These are phyloP conservation scores for Leptopterna dolabrata DNA, from an alignment of 2,888 invertebrate species.

Conservation along the genomic window DNA sequence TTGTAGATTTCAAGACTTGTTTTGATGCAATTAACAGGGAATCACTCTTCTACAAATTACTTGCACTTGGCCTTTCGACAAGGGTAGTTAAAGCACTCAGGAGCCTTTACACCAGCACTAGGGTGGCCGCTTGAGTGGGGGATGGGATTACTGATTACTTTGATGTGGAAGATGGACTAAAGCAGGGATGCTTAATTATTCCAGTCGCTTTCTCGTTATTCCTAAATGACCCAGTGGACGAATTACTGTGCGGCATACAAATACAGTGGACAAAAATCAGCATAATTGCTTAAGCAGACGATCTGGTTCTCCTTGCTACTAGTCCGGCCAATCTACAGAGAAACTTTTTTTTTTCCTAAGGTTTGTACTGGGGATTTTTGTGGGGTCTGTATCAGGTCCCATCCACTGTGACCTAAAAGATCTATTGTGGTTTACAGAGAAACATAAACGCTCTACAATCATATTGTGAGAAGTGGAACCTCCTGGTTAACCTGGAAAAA, in stretches of 20 bases:
- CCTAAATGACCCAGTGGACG: slow-evolving; percentile 13
- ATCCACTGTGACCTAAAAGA: too few relatives aligned
- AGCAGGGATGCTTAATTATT: slow-evolving; percentile 24
- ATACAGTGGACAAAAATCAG: neutral
- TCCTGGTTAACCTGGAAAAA: slow-evolving; percentile 39
- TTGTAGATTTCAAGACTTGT: neutral
- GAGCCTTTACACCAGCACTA: neutral
- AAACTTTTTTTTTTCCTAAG: neutral
- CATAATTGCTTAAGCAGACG: slow-evolving; percentile 25
- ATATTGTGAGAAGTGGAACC: slow-evolving; percentile 19
- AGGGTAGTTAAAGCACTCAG: neutral
- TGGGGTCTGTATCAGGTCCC: too few relatives aligned
- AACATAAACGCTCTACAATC: neutral
- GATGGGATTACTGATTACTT: slow-evolving; percentile 12
- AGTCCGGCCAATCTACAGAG: neutral
- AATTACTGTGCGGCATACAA: slow-evolving; percentile 5
- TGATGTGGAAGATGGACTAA: slow-evolving; percentile 2
- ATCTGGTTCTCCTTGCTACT: slow-evolving; percentile 31
- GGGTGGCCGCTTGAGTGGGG: slow-evolving; percentile 20
- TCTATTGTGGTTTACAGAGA: neutral
- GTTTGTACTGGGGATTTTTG: too few relatives aligned
- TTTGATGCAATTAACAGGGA: slow-evolving; percentile 12
- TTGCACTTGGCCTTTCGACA: neutral
- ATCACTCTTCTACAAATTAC: slow-evolving; percentile 30
- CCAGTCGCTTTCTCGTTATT: slow-evolving; percentile 25